Percentiles rank a stretch among this genome's conserved stretches.
Evolutionary conservation across 2,113 vertebrate genomes (phyloP).

Genomic region (Felis catus): F.catus_Fca126_mat1.0 CM031412.1:229561501-229562000

Average conservation of each 20-base stretch:
- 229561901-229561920: neutral
- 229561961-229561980: neutral
- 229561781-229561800: neutral
- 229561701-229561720: neutral
- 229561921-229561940: too few species aligned
- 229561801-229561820: neutral
- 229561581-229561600: neutral
- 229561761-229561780: neutral
- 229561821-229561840: too few species aligned
- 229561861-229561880: neutral
- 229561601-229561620: neutral
- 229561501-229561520: neutral
- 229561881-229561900: too few species aligned
- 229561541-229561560: neutral
- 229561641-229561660: neutral
- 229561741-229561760: neutral
- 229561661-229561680: neutral
- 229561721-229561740: neutral
- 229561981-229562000: neutral
- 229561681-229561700: neutral
- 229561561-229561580: neutral
- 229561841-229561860: neutral
- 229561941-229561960: neutral
- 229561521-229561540: neutral
- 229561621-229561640: neutral